A percentile compares a stretch with the other conserved stretches of the same genome.
Evolutionary conservation across 2,888 invertebrate genomes (phyloP).

Genomic region (Lepidocyrtinus sp.): DNA sequence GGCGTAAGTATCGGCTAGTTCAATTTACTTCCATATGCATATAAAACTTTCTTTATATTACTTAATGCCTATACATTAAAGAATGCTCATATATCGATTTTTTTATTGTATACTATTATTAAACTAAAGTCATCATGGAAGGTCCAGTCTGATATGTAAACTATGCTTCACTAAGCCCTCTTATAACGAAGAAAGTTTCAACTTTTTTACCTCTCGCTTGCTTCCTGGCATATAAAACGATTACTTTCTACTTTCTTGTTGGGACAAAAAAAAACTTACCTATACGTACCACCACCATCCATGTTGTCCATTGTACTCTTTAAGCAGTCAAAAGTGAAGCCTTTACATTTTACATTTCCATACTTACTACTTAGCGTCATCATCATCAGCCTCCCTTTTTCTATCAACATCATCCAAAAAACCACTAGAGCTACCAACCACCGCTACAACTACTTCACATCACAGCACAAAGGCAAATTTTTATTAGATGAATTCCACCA

Average conservation of each 20-base stretch:
- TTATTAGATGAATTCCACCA: conserved; percentile 69
- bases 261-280: not conserved
- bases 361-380: conserved; percentile 51
- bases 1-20: not conserved
- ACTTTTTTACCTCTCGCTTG: not conserved
- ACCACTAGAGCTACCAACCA: conserved; percentile 17
- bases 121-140: not conserved
- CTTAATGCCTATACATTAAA: not conserved
- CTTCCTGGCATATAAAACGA: not conserved
- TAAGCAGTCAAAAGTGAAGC: conserved; percentile 41
- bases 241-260: not conserved
- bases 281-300: not conserved
- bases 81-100: not conserved
- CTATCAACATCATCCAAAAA: conserved; percentile 43
- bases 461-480: conserved; percentile 65
- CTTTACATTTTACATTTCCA: not conserved
- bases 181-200: not conserved
- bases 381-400: conserved; percentile 48
- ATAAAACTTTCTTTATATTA: not conserved
- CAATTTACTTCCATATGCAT: not conserved
- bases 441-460: conserved; percentile 25
- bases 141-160: not conserved
- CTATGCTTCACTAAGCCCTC: not conserved
- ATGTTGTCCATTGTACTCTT: conserved; percentile 4
- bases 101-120: not conserved